These are phyloP conservation scores for Onthophagus sagittarius DNA, from an alignment of 2,888 invertebrate species.

Conservation along the genomic window DNA sequence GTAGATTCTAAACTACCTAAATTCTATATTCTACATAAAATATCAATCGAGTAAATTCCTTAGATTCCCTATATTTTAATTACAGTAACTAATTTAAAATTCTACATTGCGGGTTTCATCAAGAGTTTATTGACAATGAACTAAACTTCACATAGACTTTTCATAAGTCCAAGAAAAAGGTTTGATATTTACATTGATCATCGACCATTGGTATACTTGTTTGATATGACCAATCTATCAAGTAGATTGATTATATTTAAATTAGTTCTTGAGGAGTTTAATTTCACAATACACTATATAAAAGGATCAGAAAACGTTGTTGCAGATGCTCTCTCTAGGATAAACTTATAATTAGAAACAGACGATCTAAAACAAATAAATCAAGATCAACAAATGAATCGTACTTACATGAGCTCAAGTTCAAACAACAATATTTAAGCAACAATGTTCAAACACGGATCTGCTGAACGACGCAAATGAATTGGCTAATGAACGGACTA, in stretches of 20 bases:
- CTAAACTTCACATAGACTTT: no score
- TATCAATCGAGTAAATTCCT: no score
- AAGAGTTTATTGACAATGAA: no score
- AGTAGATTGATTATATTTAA: conserved; percentile 30
- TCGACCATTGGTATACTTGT: conserved; percentile 26
- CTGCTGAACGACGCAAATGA: background rate
- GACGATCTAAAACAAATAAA: conserved; percentile 23
- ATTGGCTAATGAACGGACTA: conserved; percentile 14
- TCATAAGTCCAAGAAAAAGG: no score
- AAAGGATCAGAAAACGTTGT: conserved; percentile 27
- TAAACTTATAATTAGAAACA: conserved; percentile 20
- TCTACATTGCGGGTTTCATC: no score
- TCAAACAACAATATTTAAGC: no score
- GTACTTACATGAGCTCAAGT: conserved; percentile 19
- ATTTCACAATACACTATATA: conserved; percentile 29
- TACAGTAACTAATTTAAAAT: no score
- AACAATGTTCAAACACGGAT: background rate
- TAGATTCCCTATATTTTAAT: no score
- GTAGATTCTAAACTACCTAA: no score
- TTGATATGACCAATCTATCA: conserved; percentile 29
- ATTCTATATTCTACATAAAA: no score
- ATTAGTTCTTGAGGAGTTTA: conserved; percentile 28
- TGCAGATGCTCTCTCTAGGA: no score
- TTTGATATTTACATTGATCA: conserved; percentile 31
- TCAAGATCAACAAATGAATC: background rate